Conservation (phyloP, 2,888 invertebrate genomes). For the Hedychridium roseum region DNA sequence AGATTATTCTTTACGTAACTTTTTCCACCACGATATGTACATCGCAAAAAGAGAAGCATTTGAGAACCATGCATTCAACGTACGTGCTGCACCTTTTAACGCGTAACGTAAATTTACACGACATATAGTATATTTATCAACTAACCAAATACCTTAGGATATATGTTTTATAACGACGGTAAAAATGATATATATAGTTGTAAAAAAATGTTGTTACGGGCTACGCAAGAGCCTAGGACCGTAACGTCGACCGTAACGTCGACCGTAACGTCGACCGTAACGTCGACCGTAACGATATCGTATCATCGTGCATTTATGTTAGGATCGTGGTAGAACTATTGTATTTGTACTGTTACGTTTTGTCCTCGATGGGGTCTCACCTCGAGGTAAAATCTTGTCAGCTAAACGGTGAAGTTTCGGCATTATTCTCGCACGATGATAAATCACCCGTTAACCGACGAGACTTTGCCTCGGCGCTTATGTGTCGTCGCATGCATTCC, state of each 20-base stretch:
- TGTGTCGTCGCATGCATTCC: constrained; percentile 34
- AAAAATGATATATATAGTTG: constrained; percentile 26
- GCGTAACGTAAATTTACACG: too few species aligned
- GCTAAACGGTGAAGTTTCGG: not conserved
- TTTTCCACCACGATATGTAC: not conserved
- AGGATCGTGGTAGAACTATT: constrained; percentile 5
- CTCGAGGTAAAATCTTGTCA: constrained; percentile 13
- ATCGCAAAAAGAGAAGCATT: not conserved
- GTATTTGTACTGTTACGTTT: constrained; percentile 25
- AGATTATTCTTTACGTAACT: not conserved
- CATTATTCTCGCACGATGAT: not conserved
- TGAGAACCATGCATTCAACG: not conserved
- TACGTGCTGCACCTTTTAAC: not conserved
- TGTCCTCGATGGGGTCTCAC: constrained; percentile 15
- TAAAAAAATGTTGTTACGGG: constrained; percentile 14
- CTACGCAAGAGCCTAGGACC: not conserved
- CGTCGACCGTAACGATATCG: too few species aligned
- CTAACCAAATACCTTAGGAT: constrained; percentile 51
- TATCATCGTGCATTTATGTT: constrained; percentile 5
- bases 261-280: too few species aligned
- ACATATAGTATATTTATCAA: constrained; percentile 44
- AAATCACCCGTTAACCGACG: not conserved
- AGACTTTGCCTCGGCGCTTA: constrained; percentile 25
- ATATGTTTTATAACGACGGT: constrained; percentile 27
- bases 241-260: too few species aligned